phyloP scores from a whole-genome alignment of 2,888 invertebrate species.

The Caenorhabditis doughertyi region DNA sequence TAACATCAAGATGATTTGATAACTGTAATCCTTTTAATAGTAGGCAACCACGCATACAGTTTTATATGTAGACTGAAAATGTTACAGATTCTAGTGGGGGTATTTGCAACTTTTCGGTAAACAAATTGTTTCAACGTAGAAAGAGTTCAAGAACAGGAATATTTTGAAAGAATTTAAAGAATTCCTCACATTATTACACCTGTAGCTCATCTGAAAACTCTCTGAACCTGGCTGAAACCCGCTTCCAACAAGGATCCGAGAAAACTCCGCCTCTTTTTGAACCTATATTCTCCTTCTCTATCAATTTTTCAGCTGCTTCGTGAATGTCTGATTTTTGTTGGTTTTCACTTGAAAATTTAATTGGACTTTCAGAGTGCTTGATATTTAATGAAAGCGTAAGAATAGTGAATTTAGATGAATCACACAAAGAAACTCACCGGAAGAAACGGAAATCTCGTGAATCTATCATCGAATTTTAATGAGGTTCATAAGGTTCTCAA shows the following conservation, averaged over 20 bases:
- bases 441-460: conserved; percentile 17
- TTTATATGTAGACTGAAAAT: too few relatives aligned
- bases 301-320: conserved; percentile 14
- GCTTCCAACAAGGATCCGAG: conserved; percentile 1
- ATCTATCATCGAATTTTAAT: conserved; percentile 27
- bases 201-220: not conserved
- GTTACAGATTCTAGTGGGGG: too few relatives aligned
- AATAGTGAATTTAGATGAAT: conserved; percentile 32
- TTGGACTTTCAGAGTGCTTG: conserved; percentile 29
- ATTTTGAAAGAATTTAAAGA: not conserved
- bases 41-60: too few relatives aligned
- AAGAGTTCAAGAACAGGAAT: not conserved
- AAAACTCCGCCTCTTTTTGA: conserved; percentile 5
- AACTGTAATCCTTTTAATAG: too few relatives aligned
- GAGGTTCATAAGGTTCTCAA: conserved; percentile 22
- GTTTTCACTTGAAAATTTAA: conserved; percentile 20
- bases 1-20: too few relatives aligned
- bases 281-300: not conserved
- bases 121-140: too few relatives aligned
- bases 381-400: not conserved
- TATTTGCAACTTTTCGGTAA: too few relatives aligned
- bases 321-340: conserved; percentile 29
- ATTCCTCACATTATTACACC: not conserved
- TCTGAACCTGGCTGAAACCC: not conserved
- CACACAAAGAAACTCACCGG: conserved; percentile 7